Evolutionary conservation across 2,797 vertebrate species (phyloP).

Genomic region (Bradypodion pumilum): DNA sequence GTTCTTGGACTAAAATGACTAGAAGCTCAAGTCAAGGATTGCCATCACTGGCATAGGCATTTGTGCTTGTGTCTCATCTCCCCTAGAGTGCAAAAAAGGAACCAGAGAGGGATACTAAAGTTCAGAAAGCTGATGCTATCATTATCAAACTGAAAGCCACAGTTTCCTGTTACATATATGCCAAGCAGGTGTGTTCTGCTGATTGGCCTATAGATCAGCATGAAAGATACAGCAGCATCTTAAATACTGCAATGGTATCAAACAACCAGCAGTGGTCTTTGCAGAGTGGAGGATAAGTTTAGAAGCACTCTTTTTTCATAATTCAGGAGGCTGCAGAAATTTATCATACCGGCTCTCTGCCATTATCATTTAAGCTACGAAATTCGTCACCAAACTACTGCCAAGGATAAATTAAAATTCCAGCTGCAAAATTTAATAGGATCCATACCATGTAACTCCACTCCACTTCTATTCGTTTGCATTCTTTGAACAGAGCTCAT

Average conservation of each 20-base stretch:
- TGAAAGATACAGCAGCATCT: background rate
- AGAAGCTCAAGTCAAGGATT: no score
- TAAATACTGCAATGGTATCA: background rate
- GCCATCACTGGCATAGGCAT: no score
- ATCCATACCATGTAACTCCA: slow-evolving; percentile 10
- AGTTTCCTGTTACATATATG: background rate
- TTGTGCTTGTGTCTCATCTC: background rate
- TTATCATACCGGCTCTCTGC: slow-evolving; percentile 8
- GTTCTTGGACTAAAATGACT: no score
- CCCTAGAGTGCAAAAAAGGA: background rate
- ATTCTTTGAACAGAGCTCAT: slow-evolving; percentile 35
- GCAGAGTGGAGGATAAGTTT: background rate
- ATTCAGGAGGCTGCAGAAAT: background rate
- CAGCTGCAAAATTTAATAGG: slow-evolving; percentile 8
- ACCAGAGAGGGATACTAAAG: background rate
- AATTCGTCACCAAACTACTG: slow-evolving; percentile 16
- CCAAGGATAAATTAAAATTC: background rate
- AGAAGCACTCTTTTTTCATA: background rate
- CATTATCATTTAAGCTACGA: slow-evolving; percentile 17
- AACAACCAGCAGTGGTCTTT: background rate
- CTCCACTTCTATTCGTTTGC: background rate
- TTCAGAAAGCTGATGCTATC: background rate
- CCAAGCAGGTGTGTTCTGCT: background rate
- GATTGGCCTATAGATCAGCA: background rate
- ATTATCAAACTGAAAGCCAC: background rate